A percentile compares a stretch with the other conserved stretches of the same genome.
phyloP scores from a whole-genome alignment of 2,113 vertebrate genomes.

The Nestor notabilis region DNA sequence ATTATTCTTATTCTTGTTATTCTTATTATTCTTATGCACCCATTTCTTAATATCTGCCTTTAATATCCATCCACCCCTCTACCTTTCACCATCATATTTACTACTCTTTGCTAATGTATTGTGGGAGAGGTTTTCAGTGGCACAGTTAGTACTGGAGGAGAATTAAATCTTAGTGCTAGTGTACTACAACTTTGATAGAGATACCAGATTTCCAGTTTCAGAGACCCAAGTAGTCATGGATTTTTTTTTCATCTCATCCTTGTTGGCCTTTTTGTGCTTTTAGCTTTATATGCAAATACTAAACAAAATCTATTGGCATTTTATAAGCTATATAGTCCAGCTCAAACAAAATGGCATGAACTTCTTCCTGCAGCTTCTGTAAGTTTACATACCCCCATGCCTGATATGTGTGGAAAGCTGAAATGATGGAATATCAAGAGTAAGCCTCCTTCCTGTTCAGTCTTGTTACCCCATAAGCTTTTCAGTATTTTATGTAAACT shows the following conservation, averaged over 20 bases:
- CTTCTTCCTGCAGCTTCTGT: not conserved
- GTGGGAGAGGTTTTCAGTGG: not conserved
- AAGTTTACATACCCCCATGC: not conserved
- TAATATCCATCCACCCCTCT: not conserved
- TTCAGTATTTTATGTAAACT: not conserved
- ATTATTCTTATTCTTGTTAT: not conserved
- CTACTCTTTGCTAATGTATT: not conserved
- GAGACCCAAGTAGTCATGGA: not conserved
- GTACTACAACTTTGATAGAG: not conserved
- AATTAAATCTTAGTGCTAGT: not conserved
- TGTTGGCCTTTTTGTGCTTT: not conserved
- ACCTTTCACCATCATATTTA: not conserved
- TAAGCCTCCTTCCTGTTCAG: not conserved
- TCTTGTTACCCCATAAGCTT: not conserved
- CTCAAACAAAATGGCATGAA: not conserved
- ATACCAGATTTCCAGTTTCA: not conserved
- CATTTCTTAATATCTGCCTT: not conserved
- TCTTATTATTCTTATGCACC: not conserved
- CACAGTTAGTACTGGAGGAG: not conserved
- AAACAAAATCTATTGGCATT: not conserved
- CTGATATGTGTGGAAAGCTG: not conserved
- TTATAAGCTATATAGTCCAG: not conserved
- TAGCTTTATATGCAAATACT: not conserved
- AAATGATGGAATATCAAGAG: not conserved
- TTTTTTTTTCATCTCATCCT: not conserved